A percentile compares a stretch with the other conserved stretches of the same genome.
Conservation (phyloP, 2,797 vertebrate genomes). For the Hoplostethus mediterraneus region DNA sequence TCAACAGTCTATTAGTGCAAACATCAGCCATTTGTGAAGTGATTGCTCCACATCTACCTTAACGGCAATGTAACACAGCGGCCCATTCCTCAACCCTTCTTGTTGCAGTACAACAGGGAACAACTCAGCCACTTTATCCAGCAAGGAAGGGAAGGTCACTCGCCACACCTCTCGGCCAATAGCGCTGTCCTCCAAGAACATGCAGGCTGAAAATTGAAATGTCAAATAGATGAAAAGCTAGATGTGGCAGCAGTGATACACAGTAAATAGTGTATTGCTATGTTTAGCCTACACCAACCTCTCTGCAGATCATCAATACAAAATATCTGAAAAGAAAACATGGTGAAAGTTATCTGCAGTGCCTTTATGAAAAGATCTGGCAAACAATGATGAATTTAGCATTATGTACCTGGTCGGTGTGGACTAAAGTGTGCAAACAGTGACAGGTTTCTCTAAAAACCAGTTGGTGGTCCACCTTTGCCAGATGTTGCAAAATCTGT, state of each 20-base stretch:
- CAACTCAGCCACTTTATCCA: conserved; percentile 80
- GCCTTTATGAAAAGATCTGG: not conserved
- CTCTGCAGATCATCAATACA: conserved; percentile 81
- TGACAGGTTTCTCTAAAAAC: conserved; percentile 76
- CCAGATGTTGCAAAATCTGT: conserved; percentile 84
- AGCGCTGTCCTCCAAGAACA: conserved; percentile 89
- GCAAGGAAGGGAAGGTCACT: conserved; percentile 69
- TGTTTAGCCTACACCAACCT: conserved; percentile 79
- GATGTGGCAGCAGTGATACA: conserved; percentile 3
- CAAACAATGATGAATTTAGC: not conserved
- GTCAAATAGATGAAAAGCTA: not conserved
- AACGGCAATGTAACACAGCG: conserved; percentile 81
- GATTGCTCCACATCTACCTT: conserved; percentile 79
- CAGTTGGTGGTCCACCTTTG: conserved; percentile 71
- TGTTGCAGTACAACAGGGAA: conserved; percentile 77
- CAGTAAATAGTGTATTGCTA: not conserved
- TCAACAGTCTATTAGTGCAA: not conserved
- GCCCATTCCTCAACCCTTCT: conserved; percentile 63
- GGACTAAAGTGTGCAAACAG: conserved; percentile 64
- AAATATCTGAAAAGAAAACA: conserved; percentile 72
- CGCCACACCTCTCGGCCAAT: conserved; percentile 83
- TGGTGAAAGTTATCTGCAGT: conserved; percentile 5
- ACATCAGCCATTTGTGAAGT: not conserved
- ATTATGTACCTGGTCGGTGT: conserved; percentile 74
- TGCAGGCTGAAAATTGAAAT: conserved; percentile 80